Percentiles rank a stretch among this genome's conserved stretches.
Conservation (phyloP, 2,888 invertebrate species). For the Pediacus dermestoides region DNA sequence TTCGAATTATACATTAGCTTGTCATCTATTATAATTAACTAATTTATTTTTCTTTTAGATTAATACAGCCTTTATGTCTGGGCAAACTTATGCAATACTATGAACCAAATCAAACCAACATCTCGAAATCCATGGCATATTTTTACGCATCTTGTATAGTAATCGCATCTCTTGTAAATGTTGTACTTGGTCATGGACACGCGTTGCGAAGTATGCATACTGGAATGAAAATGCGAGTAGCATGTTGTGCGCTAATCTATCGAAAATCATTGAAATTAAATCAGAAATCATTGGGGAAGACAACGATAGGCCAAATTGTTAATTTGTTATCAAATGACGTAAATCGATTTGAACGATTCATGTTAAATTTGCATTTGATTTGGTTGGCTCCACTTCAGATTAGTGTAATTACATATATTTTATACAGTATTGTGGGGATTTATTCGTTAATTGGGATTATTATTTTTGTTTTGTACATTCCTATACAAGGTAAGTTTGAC, state of each 20-base stretch:
- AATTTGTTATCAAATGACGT: conserved; percentile 77
- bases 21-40: too few species aligned
- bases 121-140: not conserved
- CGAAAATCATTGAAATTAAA: conserved; percentile 62
- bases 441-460: conserved; percentile 53
- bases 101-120: conserved; percentile 1
- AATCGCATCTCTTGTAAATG: not conserved
- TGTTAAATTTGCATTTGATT: conserved; percentile 64
- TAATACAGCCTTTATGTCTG: not conserved
- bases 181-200: not conserved
- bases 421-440: conserved; percentile 55
- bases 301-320: conserved; percentile 62
- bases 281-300: conserved; percentile 78
- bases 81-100: conserved; percentile 1
- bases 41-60: conserved; percentile 3
- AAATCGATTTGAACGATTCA: conserved; percentile 76
- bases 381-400: conserved; percentile 61
- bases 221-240: conserved; percentile 2
- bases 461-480: conserved; percentile 49
- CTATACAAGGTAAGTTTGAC: conserved; percentile 47
- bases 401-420: conserved; percentile 63
- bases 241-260: conserved; percentile 2
- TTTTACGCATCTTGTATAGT: not conserved
- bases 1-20: too few species aligned
- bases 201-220: not conserved